Evolutionary conservation across 1,140 invertebrate genomes (phyloP).

Genomic region (Solenopsis invicta): DNA sequence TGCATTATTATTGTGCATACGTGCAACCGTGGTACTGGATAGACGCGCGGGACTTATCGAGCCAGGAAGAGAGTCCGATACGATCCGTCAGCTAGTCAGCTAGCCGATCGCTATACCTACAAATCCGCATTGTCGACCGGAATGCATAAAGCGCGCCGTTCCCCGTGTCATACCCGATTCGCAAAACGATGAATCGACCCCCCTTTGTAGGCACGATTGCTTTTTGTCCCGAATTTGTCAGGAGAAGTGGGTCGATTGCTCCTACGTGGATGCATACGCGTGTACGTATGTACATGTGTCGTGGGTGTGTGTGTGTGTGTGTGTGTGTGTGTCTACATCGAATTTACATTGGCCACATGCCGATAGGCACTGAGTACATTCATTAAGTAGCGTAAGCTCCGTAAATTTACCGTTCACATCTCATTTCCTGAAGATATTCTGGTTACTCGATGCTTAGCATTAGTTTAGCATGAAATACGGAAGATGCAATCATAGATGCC

Average conservation of each 20-base stretch:
- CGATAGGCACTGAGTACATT: constrained; percentile 15
- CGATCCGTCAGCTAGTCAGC: constrained; percentile 19
- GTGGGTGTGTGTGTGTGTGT: neutral
- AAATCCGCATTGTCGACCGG: constrained; percentile 42
- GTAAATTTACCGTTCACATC: constrained; percentile 19
- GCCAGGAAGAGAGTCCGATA: constrained; percentile 41
- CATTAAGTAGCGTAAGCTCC: constrained; percentile 19
- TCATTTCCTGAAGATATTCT: constrained; percentile 50
- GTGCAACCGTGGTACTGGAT: constrained; percentile 15
- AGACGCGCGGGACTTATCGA: constrained; percentile 38
- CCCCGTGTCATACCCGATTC: neutral
- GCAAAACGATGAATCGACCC: constrained; percentile 29
- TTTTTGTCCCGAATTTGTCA: constrained; percentile 60
- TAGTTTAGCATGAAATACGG: neutral
- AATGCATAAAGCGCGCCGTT: constrained; percentile 34
- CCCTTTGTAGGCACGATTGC: constrained; percentile 61
- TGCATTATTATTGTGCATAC: constrained; percentile 50
- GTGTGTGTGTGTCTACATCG: constrained; percentile 23
- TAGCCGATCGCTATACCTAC: constrained; percentile 5
- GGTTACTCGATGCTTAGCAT: constrained; percentile 40
- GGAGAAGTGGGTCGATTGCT: constrained; percentile 70
- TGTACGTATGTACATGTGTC: neutral
- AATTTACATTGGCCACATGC: constrained; percentile 48
- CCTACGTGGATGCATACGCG: neutral
- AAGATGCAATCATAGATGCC: neutral